Evolutionary conservation across 2,797 vertebrate genomes (phyloP), one percentile per base, ranked within the genome.

Genomic region (Mormyrus proboscirostris): DNA sequence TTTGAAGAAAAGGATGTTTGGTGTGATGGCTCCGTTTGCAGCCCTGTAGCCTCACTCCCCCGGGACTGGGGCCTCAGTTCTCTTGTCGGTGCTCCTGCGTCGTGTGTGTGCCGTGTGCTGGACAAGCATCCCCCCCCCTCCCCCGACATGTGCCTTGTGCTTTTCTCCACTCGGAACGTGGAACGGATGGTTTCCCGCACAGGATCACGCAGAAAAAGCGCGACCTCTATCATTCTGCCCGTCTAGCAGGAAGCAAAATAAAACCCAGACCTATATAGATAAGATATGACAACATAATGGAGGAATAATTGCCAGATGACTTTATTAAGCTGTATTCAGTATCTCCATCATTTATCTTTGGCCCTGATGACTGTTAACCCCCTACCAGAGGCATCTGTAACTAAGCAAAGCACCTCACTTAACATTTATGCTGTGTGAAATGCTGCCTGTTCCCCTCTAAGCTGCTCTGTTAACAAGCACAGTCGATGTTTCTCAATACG

Each of bases 271-370:
- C 44, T 84, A 59, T 25, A 25, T 59, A 89, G 88, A 84, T 84
- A 89, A 47, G 38, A 62, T 44, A 55, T 53, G 79, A 85, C 41
- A 53, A 38, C 79, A 38, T 86, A 59, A 89, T 65, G 22, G 38
- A 55, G 44, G 22, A 51, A 12, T 50, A 69, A 85, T 38, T 89
- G 41, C 22, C 47, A 85, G 83, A 65, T 69, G 6, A 65, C 82
- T 84, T 86, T 86, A 55, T 51, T 86, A 62, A 3, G n/a, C 55
- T 4, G 85, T 85, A 89, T 89, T 59, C 84, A 86, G 62, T 89
- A 69, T 49, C 57, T 86, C 57, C 57, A 7, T 50, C 83, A 53
- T 53, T 51, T 49, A 85, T 89, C 57, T 73, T 50, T 86, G 41
- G 47, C 22, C 73, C 14, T 86, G 59, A 86, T 53, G 25, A 44